phyloP scores from a whole-genome alignment of 1,140 invertebrate species.

The Drosophila paulistorum region DNA sequence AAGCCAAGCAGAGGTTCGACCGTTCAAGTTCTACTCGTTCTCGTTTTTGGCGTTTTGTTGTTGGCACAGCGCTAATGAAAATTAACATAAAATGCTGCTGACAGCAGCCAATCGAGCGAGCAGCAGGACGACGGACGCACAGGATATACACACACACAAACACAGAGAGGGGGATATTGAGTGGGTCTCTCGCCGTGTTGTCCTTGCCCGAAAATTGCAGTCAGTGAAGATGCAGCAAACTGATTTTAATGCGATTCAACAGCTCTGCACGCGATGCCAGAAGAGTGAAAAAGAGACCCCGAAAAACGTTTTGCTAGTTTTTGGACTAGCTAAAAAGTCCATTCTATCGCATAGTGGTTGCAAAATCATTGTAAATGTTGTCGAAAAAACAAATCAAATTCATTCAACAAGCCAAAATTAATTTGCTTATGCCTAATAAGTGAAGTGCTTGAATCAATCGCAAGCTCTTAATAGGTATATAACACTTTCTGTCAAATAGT shows the following conservation, averaged over 20 bases:
- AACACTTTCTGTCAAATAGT: too few species aligned
- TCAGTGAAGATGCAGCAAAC: slow-evolving; percentile 79
- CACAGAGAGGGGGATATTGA: background rate
- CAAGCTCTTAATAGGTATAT: too few species aligned
- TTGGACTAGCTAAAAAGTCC: slow-evolving; percentile 37
- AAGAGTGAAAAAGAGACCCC: slow-evolving; percentile 21
- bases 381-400: too few species aligned
- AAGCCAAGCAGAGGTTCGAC: slow-evolving; percentile 41
- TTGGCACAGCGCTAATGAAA: slow-evolving; percentile 74
- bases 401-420: too few species aligned
- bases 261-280: slow-evolving; percentile 73
- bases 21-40: too few species aligned
- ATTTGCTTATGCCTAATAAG: too few species aligned
- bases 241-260: slow-evolving; percentile 82
- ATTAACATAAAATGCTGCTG: slow-evolving; percentile 82
- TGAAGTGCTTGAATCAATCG: too few species aligned
- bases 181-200: slow-evolving; percentile 32
- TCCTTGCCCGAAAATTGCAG: slow-evolving; percentile 68
- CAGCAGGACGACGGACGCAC: slow-evolving; percentile 44
- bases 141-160: background rate
- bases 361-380: background rate
- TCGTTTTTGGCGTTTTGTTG: slow-evolving; percentile 28
- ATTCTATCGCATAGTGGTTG: slow-evolving; percentile 25
- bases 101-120: slow-evolving; percentile 78
- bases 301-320: slow-evolving; percentile 76